Base-by-base conservation (phyloP, 2,113 vertebrate species). In the Prunella fulvescens region DNA sequence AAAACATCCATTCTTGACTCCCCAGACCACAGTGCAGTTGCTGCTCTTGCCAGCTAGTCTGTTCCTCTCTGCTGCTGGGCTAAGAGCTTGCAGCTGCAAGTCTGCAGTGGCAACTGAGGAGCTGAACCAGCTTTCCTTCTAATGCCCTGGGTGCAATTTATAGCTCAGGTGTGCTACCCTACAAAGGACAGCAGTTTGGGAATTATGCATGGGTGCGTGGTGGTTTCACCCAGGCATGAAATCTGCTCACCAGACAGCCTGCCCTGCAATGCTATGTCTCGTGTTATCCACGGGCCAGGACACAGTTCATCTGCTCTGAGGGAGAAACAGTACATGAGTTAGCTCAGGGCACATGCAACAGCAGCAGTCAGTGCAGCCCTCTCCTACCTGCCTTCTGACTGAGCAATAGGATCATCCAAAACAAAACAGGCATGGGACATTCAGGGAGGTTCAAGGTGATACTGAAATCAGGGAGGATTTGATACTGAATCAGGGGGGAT, bases 191-290 rank as follows among this genome's bases (percentile, higher is more conserved):
- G 48, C 18, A 42, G 17, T 48, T 51, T 54, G 39, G 67, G 33
- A 72, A 47, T 35, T 11, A 19, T 0, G 9, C 15, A 22, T 26
- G 44, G 40, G 16, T 35, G 22, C 0, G 0, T 1, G 2, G 40
- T 51, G 44, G 44, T 31, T 47, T 83, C 56, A 74, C 51, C 26
- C 56, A n/a, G 19, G n/a, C 48, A 9, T 19, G 45, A 66, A 42
- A 51, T 39, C 37, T 20, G 1, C 70, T 69, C 37, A 33, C n/a
- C 33, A 47, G 65, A 25, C 37, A 82, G 58, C 39, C 58, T 33
- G 10, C 42, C 16, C 42, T 69, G 48, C 60, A 35, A 6, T 18
- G n/a, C 24, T 19, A 2, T 51, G 20, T n/a, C 71, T 57, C 1
- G 0, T 58, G 33, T 65, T 48, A 56, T 25, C 42, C 33, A 6